A percentile compares a stretch with the other conserved stretches of the same genome.
These are phyloP conservation scores for Chaitophorus viminalis DNA, from an alignment of 2,888 invertebrate genomes.

Conservation along the genomic window DNA sequence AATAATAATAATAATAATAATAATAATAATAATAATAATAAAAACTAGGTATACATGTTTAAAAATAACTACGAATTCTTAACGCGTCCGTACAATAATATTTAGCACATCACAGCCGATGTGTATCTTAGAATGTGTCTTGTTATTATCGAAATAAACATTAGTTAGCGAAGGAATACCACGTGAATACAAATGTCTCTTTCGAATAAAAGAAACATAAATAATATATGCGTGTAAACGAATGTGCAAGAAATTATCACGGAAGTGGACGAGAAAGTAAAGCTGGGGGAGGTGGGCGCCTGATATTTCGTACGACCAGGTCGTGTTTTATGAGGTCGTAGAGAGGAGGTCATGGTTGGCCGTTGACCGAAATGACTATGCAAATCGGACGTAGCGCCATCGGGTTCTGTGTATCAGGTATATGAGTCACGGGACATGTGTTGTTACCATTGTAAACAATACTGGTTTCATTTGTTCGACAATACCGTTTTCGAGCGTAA, in stretches of 20 bases:
- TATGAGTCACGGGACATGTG: background rate
- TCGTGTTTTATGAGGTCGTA: constrained; percentile 56
- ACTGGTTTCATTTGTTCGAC: background rate
- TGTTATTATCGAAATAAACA: constrained; percentile 10
- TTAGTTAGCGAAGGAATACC: background rate
- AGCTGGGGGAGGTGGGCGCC: constrained; percentile 28
- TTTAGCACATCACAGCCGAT: background rate
- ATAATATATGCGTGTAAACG: background rate
- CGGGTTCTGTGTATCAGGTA: constrained; percentile 21
- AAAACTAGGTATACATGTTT: background rate
- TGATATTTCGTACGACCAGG: constrained; percentile 14
- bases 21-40: background rate
- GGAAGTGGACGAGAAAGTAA: constrained; percentile 53
- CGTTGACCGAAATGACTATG: constrained; percentile 62
- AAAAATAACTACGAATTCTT: background rate
- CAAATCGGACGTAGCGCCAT: constrained; percentile 55
- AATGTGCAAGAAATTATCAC: constrained; percentile 25
- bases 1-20: background rate
- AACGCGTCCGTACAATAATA: background rate
- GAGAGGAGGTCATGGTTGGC: constrained; percentile 61
- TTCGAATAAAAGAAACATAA: background rate
- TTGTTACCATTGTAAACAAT: constrained; percentile 30
- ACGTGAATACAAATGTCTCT: constrained; percentile 9
- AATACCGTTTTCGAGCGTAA: background rate
- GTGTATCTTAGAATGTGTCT: background rate